Conservation (phyloP, 2,113 vertebrate species). For the Martes martes region DNA sequence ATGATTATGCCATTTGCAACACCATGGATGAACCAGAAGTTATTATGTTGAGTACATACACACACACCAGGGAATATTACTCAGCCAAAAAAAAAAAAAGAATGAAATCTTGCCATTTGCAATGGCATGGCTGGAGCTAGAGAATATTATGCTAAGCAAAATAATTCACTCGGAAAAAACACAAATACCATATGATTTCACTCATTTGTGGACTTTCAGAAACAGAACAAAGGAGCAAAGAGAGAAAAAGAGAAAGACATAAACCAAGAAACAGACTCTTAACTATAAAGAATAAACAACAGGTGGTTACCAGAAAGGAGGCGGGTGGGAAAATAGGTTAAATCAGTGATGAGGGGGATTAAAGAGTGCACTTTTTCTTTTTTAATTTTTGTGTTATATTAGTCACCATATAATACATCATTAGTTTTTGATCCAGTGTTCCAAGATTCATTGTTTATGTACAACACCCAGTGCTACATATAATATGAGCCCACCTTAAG, state of each 20-base stretch:
- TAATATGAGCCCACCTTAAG: too few species aligned
- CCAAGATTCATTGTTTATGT: too few species aligned
- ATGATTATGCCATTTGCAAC: too few species aligned
- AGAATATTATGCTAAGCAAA: neutral
- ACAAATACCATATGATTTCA: neutral
- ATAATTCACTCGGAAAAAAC: neutral
- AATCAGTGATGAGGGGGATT: neutral
- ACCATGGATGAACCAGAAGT: too few species aligned
- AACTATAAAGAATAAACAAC: neutral
- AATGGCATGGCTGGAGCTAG: neutral
- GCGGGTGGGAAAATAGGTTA: neutral
- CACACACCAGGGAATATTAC: too few species aligned
- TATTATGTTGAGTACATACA: too few species aligned
- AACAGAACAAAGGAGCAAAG: neutral
- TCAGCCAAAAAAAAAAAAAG: neutral
- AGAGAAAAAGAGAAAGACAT: neutral
- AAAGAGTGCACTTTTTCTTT: neutral
- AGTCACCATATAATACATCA: too few species aligned
- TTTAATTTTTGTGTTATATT: too few species aligned
- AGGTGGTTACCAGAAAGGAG: neutral
- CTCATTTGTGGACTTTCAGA: neutral
- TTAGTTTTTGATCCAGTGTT: too few species aligned
- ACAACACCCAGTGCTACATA: too few species aligned
- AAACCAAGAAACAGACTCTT: neutral
- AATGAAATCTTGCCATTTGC: neutral